A percentile compares a stretch with the other conserved stretches of the same genome.
phyloP scores from a whole-genome alignment of 2,113 vertebrate species.

The Rhipidura dahli region DNA sequence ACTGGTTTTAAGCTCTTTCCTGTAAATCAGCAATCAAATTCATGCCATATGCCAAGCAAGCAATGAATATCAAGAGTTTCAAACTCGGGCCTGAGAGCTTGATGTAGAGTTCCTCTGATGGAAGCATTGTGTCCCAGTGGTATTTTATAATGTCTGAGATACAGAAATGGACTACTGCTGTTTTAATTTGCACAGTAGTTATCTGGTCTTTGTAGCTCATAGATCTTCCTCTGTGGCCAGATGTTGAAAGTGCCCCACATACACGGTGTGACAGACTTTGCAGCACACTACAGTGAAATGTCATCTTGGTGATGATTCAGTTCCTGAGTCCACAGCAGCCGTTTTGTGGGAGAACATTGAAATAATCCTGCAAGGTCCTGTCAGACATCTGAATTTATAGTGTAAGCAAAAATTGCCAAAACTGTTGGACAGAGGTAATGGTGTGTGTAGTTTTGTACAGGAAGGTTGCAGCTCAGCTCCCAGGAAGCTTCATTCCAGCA shows the following conservation, averaged over 20 bases:
- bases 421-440: background rate
- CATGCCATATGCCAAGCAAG: background rate
- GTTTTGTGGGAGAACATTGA: background rate
- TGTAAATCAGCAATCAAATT: slow-evolving; percentile 15
- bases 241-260: background rate
- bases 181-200: slow-evolving; percentile 9
- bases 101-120: background rate
- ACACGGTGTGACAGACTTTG: background rate
- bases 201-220: background rate
- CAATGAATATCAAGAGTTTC: slow-evolving; percentile 15
- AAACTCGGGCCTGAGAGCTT: background rate
- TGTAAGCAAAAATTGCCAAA: background rate
- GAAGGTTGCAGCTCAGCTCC: background rate
- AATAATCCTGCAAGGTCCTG: background rate
- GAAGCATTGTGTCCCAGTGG: background rate
- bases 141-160: background rate
- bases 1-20: background rate
- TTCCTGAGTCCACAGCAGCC: background rate
- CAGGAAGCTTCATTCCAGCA: background rate
- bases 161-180: background rate
- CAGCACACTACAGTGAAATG: background rate
- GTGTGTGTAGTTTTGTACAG: background rate
- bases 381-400: background rate
- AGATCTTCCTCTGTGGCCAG: background rate
- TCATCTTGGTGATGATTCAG: background rate